Evolutionary conservation across 2,888 invertebrate genomes (phyloP), one percentile per base, ranked within the genome.

Genomic region (Apotomis capreana): DNA sequence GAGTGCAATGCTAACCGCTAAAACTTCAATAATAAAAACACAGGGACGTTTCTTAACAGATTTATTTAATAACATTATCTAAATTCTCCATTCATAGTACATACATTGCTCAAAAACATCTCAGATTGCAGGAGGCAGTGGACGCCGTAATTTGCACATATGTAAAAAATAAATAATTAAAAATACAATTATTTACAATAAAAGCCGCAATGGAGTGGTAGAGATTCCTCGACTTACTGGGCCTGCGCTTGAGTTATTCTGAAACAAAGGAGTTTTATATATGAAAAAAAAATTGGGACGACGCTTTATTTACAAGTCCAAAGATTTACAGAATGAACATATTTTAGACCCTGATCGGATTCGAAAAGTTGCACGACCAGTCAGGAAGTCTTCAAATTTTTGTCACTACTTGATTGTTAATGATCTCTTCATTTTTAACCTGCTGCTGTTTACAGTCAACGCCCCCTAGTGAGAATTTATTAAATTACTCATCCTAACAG

Each of bases 131-230:
- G 40, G 68, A 62, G 61, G 68, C 70, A 65, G 68, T 64, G 63
- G 60, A 55, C 59, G 49, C 62, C 70, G 40, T 44, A 49, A 51
- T 74, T 69, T 55, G 59, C 60, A 64, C 52, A 63, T 36, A 63
- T 58, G 69, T 76, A 71, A 74, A 73, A 71, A 68, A 67, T 73
- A 68, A 74, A 74, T 68, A 74, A 75, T 70, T 74, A 73, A 74
- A 40, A 68, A 76, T 77, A 77, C 75, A 77, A 80, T 77, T 86
- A 86, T 88, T 85, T 84, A 85, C 83, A 84, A 78, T 78, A 74
- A 79, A 71, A 75, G 59, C 60, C 57, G 70, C 4, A 15, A 69
- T 40, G 54, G 59, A 60, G 52, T 37, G 68, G 46, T 60, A 58
- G 62, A 74, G 63, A 76, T 74, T 76, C 73, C 40, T 72, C 63